Evolutionary conservation across 92 coral and sea anemone species (phyloP).

Genomic region (Meandrina meandrites): DNA sequence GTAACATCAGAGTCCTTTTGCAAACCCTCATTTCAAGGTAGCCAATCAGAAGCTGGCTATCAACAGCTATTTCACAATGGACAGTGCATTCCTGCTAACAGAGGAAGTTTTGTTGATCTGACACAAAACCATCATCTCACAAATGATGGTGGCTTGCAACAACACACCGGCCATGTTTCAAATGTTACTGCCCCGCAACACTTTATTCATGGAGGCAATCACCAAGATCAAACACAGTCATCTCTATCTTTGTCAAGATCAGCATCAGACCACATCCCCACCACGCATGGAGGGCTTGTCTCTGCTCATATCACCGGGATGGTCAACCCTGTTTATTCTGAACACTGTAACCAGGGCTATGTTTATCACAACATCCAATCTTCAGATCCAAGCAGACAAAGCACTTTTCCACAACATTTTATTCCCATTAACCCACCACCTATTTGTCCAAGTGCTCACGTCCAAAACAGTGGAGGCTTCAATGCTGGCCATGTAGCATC

Average conservation of each 20-base stretch:
- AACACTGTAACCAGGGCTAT: constrained; percentile 29
- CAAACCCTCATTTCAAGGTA: constrained; percentile 18
- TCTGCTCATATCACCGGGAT: constrained; percentile 11
- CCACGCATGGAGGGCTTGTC: constrained; percentile 11
- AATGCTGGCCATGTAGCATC: constrained; percentile 12
- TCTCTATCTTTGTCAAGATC: constrained; percentile 23
- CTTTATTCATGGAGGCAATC: constrained; percentile 15
- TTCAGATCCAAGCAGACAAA: constrained; percentile 24
- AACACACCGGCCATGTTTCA: constrained; percentile 10
- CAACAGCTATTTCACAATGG: constrained; percentile 20
- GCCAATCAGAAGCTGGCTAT: constrained; percentile 17
- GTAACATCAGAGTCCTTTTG: constrained; percentile 2
- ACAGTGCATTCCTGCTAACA: constrained; percentile 4
- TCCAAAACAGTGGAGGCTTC: constrained; percentile 15
- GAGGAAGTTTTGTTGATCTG: constrained; percentile 15
- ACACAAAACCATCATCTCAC: constrained; percentile 21
- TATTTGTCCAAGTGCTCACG: constrained; percentile 2
- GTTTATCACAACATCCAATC: constrained; percentile 18
- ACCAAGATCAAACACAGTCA: constrained; percentile 22
- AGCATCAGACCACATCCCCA: constrained; percentile 36
- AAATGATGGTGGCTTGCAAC: constrained; percentile 29
- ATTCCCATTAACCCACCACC: constrained; percentile 28
- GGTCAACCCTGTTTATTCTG: constrained; percentile 32
- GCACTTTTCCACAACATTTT: constrained; percentile 22
- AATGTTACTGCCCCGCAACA: constrained; percentile 20